A percentile compares a stretch with the other conserved stretches of the same genome.
Conservation (phyloP, 2,888 invertebrate genomes). For the Yponomeuta malinellus region DNA sequence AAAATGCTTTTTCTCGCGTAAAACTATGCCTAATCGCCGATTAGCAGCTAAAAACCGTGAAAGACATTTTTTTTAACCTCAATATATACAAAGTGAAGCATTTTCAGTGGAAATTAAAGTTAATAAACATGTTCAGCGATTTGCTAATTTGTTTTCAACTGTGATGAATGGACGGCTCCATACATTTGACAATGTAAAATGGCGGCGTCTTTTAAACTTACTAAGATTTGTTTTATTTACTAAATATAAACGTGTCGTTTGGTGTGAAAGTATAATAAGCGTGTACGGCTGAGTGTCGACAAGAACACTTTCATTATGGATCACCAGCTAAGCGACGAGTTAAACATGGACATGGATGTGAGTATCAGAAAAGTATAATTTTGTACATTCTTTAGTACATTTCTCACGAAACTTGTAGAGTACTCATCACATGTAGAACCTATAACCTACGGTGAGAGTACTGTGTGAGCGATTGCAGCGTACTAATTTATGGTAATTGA, state of each 20-base stretch:
- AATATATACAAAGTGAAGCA: neutral
- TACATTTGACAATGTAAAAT: constrained; percentile 69
- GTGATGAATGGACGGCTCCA: constrained; percentile 52
- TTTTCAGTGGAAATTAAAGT: neutral
- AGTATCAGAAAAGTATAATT: constrained; percentile 29
- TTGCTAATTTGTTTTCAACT: constrained; percentile 64
- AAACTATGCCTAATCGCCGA: neutral
- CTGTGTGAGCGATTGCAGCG: too few species aligned
- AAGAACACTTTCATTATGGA: constrained; percentile 44
- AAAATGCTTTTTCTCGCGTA: constrained; percentile 33
- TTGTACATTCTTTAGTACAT: constrained; percentile 18
- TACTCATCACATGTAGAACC: too few species aligned
- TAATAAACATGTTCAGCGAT: neutral
- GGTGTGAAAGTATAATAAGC: neutral
- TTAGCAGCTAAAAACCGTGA: neutral
- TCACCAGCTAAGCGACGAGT: constrained; percentile 58
- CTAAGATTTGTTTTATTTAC: constrained; percentile 32
- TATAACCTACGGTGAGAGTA: too few species aligned
- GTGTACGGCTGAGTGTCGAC: neutral
- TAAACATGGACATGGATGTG: constrained; percentile 64
- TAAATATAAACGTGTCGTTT: constrained; percentile 11
- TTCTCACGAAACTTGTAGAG: neutral
- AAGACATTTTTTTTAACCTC: neutral
- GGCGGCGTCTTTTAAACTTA: constrained; percentile 73
- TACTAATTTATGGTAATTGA: too few species aligned